phyloP scores from a whole-genome alignment of 2,888 invertebrate genomes.

The Drosophila phalerata region DNA sequence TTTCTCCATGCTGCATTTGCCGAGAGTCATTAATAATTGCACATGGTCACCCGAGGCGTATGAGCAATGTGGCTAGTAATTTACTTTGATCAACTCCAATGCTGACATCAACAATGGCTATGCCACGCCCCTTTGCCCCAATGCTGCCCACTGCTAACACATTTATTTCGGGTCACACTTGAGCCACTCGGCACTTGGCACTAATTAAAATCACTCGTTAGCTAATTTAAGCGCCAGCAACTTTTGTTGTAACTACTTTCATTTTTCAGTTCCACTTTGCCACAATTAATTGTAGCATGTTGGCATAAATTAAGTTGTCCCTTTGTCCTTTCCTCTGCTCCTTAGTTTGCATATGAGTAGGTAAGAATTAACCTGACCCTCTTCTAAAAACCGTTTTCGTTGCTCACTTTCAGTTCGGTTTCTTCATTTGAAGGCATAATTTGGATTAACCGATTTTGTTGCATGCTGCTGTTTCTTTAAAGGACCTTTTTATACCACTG shows the following conservation, averaged over 20 bases:
- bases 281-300: slow-evolving; percentile 67
- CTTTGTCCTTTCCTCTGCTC: slow-evolving; percentile 20
- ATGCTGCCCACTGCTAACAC: slow-evolving; percentile 12
- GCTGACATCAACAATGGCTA: slow-evolving; percentile 37
- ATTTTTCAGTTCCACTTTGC: slow-evolving; percentile 47
- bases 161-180: slow-evolving; percentile 59
- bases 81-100: slow-evolving; percentile 59
- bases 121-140: slow-evolving; percentile 16
- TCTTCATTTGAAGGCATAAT: slow-evolving; percentile 1
- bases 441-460: neutral
- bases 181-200: slow-evolving; percentile 61
- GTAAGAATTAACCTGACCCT: slow-evolving; percentile 15
- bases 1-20: slow-evolving; percentile 36
- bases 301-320: slow-evolving; percentile 62
- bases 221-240: slow-evolving; percentile 78
- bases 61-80: slow-evolving; percentile 54
- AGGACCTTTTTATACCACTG: neutral
- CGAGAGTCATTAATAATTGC: slow-evolving; percentile 67
- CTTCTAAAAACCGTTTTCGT: neutral
- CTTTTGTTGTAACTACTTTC: slow-evolving; percentile 38
- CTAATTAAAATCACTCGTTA: slow-evolving; percentile 82
- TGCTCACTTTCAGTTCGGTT: neutral
- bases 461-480: neutral
- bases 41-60: slow-evolving; percentile 54
- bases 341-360: neutral